Base-by-base conservation (phyloP, 2,888 invertebrate genomes). In the Clanis bilineata region DNA sequence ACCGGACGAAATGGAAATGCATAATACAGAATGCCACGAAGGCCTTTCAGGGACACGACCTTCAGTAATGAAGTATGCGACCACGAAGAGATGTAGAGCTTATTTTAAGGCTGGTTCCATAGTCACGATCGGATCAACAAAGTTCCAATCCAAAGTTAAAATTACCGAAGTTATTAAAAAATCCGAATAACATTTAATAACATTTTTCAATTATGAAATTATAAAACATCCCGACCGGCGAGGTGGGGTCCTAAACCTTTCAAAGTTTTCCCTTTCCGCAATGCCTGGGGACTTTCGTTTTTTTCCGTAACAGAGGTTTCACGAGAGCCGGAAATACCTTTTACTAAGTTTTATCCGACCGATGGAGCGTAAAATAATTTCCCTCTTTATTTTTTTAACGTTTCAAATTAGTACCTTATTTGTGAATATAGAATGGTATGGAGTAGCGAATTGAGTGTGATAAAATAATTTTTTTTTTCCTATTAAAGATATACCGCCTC, bases 311-410 rank as follows among this genome's bases (percentile, higher is more conserved):
- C 51, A 32, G 32, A 51, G 28, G 44, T 45, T 25, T 25, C 47
- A 22, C 15, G 25, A 25, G 15, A 32, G 18, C 51, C 51, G 51
- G 51, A 51, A 32, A 51, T 51, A 51, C 51, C 51, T 51, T 51
- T 51, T 51, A 51, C 51, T 51, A 51, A 51, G 51, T 51, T 51
- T 51, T 21, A 51, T 51, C 51, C 51, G 51, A 21, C 32, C 51
- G 51, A 51, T 51, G 51, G 51, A 51, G 51, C 51, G 32, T 51
- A 51, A 51, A 51, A 51, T 51, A 51, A 51, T 51, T 51, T 51
- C 28, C 44, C 12, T 18, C 18, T 51, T 28, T 32, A 51, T 51
- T 32, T 51, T 51, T 32, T 51, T 12, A 28, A 18, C 32, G 18
- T 51, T 51, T 51, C 18, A 32, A 32, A 32, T 18, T 21, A 32